phyloP scores from a whole-genome alignment of 2,797 vertebrate species.

The Benthosema pterotum region DNA sequence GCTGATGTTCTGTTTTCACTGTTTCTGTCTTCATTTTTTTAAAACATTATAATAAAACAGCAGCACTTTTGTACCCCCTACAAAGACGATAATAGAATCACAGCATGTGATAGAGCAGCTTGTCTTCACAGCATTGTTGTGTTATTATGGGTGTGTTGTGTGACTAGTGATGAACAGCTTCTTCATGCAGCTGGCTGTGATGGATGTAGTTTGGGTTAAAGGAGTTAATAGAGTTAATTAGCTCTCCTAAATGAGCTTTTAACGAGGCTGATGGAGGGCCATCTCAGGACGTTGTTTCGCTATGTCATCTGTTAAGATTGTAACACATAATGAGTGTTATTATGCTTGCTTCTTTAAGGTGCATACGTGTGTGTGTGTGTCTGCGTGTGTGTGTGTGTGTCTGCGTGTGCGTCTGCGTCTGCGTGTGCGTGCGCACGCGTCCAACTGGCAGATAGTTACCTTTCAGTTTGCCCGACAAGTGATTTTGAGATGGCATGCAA shows the following conservation, averaged over 20 bases:
- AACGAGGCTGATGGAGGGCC: neutral
- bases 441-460: no score
- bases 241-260: neutral
- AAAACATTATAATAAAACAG: no score
- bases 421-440: neutral
- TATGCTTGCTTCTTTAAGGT: neutral
- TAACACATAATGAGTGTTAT: neutral
- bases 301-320: neutral
- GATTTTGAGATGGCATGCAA: no score
- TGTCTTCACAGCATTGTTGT: neutral
- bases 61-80: no score
- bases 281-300: no score
- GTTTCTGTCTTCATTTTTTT: no score
- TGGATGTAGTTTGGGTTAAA: neutral
- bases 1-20: no score
- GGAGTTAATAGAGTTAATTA: neutral
- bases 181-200: neutral
- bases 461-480: no score
- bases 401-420: no score
- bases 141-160: neutral
- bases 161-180: neutral
- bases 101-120: no score
- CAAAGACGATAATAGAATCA: no score
- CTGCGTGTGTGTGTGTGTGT: conserved; percentile 2
- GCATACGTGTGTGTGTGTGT: neutral